Evolutionary conservation across 2,888 invertebrate genomes (phyloP), one percentile per base, ranked within the genome.

Genomic region (Altica lythri): DNA sequence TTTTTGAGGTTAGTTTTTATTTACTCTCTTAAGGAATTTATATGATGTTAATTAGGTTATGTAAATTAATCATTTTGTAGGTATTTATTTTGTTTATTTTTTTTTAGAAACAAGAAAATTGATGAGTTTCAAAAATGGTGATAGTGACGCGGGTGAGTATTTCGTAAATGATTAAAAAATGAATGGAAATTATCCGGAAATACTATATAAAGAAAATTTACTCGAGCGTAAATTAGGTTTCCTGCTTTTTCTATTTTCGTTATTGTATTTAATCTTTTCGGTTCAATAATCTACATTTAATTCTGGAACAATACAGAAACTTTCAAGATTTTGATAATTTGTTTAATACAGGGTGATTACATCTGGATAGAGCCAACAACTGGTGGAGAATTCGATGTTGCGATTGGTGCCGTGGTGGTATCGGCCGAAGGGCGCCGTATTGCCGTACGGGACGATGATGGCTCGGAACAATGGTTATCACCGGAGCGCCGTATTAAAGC

Each of bases 341-440:
- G 9, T 27, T 27, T 34, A 2, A 16, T 34, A 40, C 80, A 99
- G 98, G 98, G 98, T 80, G 99, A 99, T 84, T 95, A 96, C 85
- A 97, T 99, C 82, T 99, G 99, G 99, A 93, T 99, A 81, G 98
- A 99, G 83, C 96, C 96, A 72, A 89, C 91, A 72, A 87, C 91
- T 60, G 89, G 90, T 62, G 86, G 91, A 72, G 96, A 97, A 83
- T 98, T 97, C 84, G 93, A 95, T 78, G 96, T 96, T 77, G 96
- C 98, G 67, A 95, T 99, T 77, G 99, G 99, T 62, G 99, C 97
- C 62, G 86, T 92, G 71, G 98, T 99, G 65, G 85, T 95, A 71
- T 92, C 95, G 49, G 92, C 95, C 22, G 96, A 96, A 75, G 95
- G 95, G 48, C 88, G 95, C 60, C 85, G 94, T 63, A 95, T 99